Base-by-base conservation (phyloP, 2,888 invertebrate genomes). In the Spialia ferax region DNA sequence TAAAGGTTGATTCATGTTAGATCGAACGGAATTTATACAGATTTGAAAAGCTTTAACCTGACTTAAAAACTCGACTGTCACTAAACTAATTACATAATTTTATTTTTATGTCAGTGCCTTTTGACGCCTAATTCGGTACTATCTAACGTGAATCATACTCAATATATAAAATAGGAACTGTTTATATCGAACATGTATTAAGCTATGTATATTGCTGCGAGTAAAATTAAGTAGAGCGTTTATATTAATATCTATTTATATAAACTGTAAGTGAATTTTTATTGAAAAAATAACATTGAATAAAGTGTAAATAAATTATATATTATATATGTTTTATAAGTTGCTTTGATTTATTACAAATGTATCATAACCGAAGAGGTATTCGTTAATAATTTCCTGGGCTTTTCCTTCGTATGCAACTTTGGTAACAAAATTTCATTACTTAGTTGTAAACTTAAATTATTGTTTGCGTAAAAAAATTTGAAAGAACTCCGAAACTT, bases 151-250 rank as follows among this genome's bases (percentile, higher is more conserved):
- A 65, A 65, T 59, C 38, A 59, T 48, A 18, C 60, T 15, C 55
- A 23, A 22, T 72, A 56, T 68, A 57, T 69, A 79, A 73, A 74
- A 70, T 77, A 79, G 74, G 65, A 75, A 78, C 73, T 83, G 79
- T 83, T 82, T 80, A 82, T 84, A 84, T 77, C 81, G 71, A 80
- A 83, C 83, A 80, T 86, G 68, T 68, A 70, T 71, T 54, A 72
- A 70, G 85, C 85, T 82, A 80, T 90, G 89, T 91, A 89, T 80
- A 88, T 88, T 87, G 86, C 88, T 81, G 81, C 74, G 69, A 80
- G 74, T 80, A 74, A 71, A 18, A 66, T 67, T 73, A 81, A 80
- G 74, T 80, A 84, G 83, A 84, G 79, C 81, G 72, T 61, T 61
- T 55, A 78, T 75, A 81, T 81, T 79, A 80, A 80, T 78, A 74